Evolutionary conservation across 2,797 vertebrate genomes (phyloP).

Genomic region (Odontamblyopus rebecca): DNA sequence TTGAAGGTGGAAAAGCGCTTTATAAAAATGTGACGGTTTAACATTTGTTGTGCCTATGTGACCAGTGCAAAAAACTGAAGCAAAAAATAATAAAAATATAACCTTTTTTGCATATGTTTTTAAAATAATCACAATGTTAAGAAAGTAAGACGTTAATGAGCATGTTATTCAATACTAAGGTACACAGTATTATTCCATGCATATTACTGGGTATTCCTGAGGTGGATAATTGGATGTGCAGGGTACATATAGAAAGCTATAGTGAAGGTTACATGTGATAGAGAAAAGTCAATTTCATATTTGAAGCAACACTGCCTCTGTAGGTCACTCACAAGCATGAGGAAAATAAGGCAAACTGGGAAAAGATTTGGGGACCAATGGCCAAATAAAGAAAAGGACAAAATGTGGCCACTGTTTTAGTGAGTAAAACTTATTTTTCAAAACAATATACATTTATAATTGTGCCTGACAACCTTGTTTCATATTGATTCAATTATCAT

Average conservation of each 20-base stretch:
- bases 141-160: too few species aligned
- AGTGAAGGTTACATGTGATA: neutral
- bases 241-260: neutral
- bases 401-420: too few species aligned
- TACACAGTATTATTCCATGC: too few species aligned
- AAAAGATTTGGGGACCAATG: neutral
- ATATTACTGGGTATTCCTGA: constrained; percentile 1
- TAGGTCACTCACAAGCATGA: neutral
- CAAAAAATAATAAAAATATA: neutral
- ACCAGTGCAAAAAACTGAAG: neutral
- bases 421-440: too few species aligned
- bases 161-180: constrained; percentile 5
- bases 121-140: too few species aligned
- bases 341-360: neutral
- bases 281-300: constrained; percentile 10
- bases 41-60: neutral
- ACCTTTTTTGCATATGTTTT: neutral
- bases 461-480: neutral
- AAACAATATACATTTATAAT: neutral
- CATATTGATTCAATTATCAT: too few species aligned
- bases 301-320: constrained; percentile 42
- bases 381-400: too few species aligned
- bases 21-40: too few species aligned
- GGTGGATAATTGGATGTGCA: constrained; percentile 7
- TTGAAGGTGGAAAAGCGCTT: too few species aligned